Evolutionary conservation across 2,888 invertebrate genomes (phyloP).

Genomic region (Dione vanillae): DNA sequence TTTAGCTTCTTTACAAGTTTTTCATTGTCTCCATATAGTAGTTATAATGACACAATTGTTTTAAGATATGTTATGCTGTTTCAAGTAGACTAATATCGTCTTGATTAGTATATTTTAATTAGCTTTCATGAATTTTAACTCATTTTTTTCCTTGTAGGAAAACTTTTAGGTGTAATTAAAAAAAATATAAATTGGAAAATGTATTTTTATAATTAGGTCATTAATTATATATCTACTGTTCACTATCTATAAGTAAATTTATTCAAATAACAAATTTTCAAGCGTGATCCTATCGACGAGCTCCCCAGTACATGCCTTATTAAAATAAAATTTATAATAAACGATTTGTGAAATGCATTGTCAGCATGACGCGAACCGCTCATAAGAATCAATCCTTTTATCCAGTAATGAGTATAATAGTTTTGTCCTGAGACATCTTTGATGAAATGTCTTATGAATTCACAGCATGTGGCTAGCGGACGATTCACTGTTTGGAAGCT

Average conservation of each 20-base stretch:
- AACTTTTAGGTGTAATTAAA: no score
- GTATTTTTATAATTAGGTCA: no score
- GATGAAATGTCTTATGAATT: slow-evolving; percentile 73
- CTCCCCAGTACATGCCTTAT: slow-evolving; percentile 57
- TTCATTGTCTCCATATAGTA: background rate
- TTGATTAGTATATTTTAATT: background rate
- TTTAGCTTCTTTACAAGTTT: no score
- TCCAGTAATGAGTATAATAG: slow-evolving; percentile 67
- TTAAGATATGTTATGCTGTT: slow-evolving; percentile 53
- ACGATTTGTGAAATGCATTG: slow-evolving; percentile 78
- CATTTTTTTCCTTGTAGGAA: no score
- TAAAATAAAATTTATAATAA: slow-evolving; percentile 76
- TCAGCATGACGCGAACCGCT: slow-evolving; percentile 78
- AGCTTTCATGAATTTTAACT: background rate
- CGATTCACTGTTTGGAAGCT: slow-evolving; percentile 75
- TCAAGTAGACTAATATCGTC: slow-evolving; percentile 27
- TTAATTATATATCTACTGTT: no score
- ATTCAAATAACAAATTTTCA: slow-evolving; percentile 71
- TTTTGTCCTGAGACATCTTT: slow-evolving; percentile 71
- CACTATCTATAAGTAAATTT: slow-evolving; percentile 44
- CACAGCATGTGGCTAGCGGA: slow-evolving; percentile 72
- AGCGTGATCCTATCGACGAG: slow-evolving; percentile 70
- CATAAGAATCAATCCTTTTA: slow-evolving; percentile 64
- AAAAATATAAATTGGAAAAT: no score
- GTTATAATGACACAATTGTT: background rate